Percentiles rank a stretch among this genome's conserved stretches.
Evolutionary conservation across 1,140 invertebrate genomes (phyloP).

Genomic region (Tetramorium parvispinum): DNA sequence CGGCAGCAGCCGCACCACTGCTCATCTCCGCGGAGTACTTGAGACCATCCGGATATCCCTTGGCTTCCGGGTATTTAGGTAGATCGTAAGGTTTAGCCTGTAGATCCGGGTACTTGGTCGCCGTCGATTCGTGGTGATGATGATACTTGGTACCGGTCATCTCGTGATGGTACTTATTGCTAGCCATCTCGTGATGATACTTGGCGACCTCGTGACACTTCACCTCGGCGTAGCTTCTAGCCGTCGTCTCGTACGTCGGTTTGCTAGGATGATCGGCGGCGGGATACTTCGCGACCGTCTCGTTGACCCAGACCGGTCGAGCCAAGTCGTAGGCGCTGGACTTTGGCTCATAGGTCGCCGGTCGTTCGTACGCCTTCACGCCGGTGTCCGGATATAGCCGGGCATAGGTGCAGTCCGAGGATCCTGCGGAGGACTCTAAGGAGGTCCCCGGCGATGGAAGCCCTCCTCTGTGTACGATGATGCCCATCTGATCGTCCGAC

Average conservation of each 20-base stretch:
- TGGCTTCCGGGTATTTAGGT: constrained; percentile 78
- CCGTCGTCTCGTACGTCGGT: constrained; percentile 65
- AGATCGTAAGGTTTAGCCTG: constrained; percentile 78
- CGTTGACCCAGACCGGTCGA: constrained; percentile 68
- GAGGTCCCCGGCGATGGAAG: constrained; percentile 66
- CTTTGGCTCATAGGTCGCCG: constrained; percentile 76
- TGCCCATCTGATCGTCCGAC: constrained; percentile 80
- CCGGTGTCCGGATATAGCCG: constrained; percentile 74
- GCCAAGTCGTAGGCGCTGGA: constrained; percentile 73
- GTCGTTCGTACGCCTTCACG: constrained; percentile 78
- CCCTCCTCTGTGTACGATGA: constrained; percentile 70
- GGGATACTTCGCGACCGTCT: constrained; percentile 73
- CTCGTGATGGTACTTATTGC: constrained; percentile 41
- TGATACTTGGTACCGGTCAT: constrained; percentile 29
- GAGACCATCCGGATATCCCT: constrained; percentile 73
- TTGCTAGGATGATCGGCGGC: constrained; percentile 73
- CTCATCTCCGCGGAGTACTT: constrained; percentile 76
- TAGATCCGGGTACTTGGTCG: constrained; percentile 74
- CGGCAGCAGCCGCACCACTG: constrained; percentile 44
- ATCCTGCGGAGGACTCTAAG: constrained; percentile 61
- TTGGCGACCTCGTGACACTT: constrained; percentile 76
- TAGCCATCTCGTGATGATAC: constrained; percentile 61
- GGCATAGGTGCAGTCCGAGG: constrained; percentile 79
- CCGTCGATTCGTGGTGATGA: constrained; percentile 56
- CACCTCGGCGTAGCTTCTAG: constrained; percentile 75